Evolutionary conservation across 1,140 invertebrate genomes (phyloP).

Genomic region (Drosophila bocqueti): DNA sequence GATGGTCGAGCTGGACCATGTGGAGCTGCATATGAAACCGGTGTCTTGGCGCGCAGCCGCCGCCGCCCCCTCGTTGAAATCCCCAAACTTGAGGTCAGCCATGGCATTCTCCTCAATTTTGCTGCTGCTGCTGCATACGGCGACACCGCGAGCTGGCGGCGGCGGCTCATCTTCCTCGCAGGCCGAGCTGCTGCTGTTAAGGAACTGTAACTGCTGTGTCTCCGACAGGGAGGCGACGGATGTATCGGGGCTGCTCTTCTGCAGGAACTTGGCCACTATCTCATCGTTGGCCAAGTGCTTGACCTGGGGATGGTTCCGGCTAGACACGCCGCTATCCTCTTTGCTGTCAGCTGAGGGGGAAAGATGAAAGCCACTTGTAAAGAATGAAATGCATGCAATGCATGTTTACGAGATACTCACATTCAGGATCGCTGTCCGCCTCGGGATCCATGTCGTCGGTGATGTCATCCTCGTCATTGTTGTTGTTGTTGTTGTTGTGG

Average conservation of each 20-base stretch:
- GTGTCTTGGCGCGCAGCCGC: slow-evolving; percentile 36
- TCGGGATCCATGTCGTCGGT: slow-evolving; percentile 8
- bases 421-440: slow-evolving; percentile 22
- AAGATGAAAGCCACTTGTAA: neutral
- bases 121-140: slow-evolving; percentile 12
- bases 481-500: slow-evolving; percentile 46
- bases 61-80: slow-evolving; percentile 63
- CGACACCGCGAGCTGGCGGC: neutral
- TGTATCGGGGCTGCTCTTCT: slow-evolving; percentile 32
- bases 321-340: slow-evolving; percentile 12
- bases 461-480: slow-evolving; percentile 28
- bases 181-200: slow-evolving; percentile 73
- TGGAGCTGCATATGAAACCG: slow-evolving; percentile 68
- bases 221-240: slow-evolving; percentile 14
- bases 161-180: slow-evolving; percentile 67
- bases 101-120: slow-evolving; percentile 29
- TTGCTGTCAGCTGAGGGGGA: slow-evolving; percentile 37
- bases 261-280: slow-evolving; percentile 73
- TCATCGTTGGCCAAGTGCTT: slow-evolving; percentile 66
- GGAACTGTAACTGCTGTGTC: slow-evolving; percentile 64
- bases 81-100: slow-evolving; percentile 69
- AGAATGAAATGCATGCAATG: neutral
- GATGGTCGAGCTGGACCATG: slow-evolving; percentile 64
- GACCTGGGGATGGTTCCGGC: neutral
- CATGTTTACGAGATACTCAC: slow-evolving; percentile 16